Evolutionary conservation across 2,113 vertebrate species (phyloP).

Genomic region (Sclerurus mexicanus): DNA sequence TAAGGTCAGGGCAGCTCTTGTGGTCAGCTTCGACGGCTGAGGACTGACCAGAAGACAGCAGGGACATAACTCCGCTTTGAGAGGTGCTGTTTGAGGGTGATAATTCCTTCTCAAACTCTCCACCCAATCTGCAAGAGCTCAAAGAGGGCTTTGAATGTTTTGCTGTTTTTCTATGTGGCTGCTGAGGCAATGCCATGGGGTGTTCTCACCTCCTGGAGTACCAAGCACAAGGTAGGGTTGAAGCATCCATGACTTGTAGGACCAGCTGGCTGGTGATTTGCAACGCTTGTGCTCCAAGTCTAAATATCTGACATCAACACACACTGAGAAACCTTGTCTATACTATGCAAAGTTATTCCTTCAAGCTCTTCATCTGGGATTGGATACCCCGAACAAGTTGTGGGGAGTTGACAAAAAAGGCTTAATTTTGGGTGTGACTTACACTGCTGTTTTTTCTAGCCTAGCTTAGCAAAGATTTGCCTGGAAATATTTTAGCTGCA

Average conservation of each 20-base stretch:
- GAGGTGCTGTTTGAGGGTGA: not conserved
- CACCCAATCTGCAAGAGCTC: not conserved
- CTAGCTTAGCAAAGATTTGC: not conserved
- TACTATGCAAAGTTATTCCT: not conserved
- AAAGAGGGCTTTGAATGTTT: not conserved
- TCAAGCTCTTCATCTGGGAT: not conserved
- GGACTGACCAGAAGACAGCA: not conserved
- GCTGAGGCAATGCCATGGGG: not conserved
- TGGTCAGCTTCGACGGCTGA: not conserved
- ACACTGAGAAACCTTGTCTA: not conserved
- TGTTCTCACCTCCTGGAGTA: not conserved
- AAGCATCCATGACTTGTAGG: not conserved
- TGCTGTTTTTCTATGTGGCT: not conserved
- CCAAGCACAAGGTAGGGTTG: not conserved
- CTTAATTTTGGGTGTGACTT: not conserved
- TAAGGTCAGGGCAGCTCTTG: not conserved
- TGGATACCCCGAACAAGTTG: not conserved
- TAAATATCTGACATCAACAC: rapidly evolving
- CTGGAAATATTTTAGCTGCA: not conserved
- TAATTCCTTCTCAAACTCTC: not conserved
- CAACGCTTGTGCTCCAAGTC: not conserved
- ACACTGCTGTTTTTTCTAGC: not conserved
- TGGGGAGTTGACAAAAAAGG: not conserved
- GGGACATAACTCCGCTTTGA: not conserved
- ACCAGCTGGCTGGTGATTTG: not conserved